A percentile compares a stretch with the other conserved stretches of the same genome.
Conservation (phyloP, 2,888 invertebrate species). For the Trileptium ribeirensis region DNA sequence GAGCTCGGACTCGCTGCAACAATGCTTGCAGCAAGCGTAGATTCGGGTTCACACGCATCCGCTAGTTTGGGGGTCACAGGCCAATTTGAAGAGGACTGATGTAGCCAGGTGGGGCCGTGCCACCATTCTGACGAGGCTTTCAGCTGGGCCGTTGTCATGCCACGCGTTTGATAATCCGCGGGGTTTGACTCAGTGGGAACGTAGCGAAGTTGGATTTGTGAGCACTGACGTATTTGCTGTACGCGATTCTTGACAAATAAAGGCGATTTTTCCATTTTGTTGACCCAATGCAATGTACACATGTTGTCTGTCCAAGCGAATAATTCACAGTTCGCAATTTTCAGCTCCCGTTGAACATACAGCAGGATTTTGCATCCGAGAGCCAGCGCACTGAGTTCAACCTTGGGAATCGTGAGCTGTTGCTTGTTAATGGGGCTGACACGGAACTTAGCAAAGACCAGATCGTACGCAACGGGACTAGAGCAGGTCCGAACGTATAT, state of each 20-base stretch:
- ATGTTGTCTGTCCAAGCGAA: slow-evolving; percentile 15
- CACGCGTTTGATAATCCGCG: background rate
- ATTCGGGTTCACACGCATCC: background rate
- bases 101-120: background rate
- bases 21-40: background rate
- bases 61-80: background rate
- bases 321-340: slow-evolving; percentile 8
- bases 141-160: background rate
- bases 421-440: background rate
- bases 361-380: slow-evolving; percentile 15
- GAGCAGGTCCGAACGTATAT: slow-evolving; percentile 12
- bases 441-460: background rate
- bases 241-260: background rate
- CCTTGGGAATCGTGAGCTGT: background rate
- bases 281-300: slow-evolving; percentile 7
- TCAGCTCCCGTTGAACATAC: slow-evolving; percentile 17
- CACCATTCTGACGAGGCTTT: background rate
- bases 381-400: background rate
- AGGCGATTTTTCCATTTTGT: background rate
- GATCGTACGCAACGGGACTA: background rate
- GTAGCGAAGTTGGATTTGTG: background rate
- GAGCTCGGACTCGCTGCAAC: background rate
- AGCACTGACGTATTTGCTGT: background rate
- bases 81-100: background rate
- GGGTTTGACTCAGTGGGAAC: background rate